These are phyloP conservation scores for Epirrhoe alternata DNA, from an alignment of 2,888 invertebrate species.

Conservation along the genomic window DNA sequence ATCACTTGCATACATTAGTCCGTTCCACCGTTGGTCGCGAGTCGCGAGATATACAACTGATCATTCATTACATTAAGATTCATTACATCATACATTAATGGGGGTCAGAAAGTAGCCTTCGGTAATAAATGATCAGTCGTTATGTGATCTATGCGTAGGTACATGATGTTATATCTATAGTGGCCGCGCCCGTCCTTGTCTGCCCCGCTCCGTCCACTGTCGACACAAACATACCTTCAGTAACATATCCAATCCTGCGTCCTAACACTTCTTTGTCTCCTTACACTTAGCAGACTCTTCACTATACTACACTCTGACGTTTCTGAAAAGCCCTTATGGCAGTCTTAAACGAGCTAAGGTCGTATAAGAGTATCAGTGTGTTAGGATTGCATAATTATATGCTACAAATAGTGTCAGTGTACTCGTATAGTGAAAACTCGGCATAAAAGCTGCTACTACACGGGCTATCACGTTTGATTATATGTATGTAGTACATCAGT, in stretches of 20 bases:
- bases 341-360: too few species aligned
- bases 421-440: too few species aligned
- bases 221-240: constrained; percentile 39
- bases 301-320: too few species aligned
- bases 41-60: not conserved
- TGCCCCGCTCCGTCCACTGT: constrained; percentile 35
- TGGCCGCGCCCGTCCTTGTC: constrained; percentile 16
- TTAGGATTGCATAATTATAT: too few species aligned
- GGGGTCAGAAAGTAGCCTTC: not conserved
- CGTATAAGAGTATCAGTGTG: too few species aligned
- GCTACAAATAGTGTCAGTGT: too few species aligned
- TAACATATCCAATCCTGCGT: not conserved
- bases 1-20: not conserved
- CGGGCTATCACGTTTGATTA: too few species aligned
- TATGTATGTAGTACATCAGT: too few species aligned
- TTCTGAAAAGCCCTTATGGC: too few species aligned
- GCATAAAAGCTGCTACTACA: not conserved
- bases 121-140: not conserved
- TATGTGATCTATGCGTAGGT: constrained; percentile 11
- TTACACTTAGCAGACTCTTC: too few species aligned
- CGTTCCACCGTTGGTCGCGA: constrained; percentile 1
- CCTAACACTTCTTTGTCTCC: not conserved
- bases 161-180: constrained; percentile 16
- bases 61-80: not conserved
- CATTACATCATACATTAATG: too few species aligned